Percentiles rank a stretch among this genome's conserved stretches.
These are phyloP conservation scores for Aspidapion aeneum DNA, from an alignment of 2,888 invertebrate genomes.

Conservation along the genomic window DNA sequence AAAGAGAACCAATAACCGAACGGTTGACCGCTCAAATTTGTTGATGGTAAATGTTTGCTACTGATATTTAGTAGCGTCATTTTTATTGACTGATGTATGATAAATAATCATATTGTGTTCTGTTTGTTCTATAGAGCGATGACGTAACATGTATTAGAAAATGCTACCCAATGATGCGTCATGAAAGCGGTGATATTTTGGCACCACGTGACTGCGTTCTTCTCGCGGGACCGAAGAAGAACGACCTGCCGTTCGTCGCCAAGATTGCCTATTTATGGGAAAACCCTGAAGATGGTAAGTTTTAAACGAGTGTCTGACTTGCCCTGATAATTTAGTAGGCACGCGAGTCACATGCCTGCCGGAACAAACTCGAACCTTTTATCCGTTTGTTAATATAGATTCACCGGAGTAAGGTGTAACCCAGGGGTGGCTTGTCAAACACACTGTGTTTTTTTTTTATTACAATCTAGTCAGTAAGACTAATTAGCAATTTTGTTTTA, in stretches of 20 bases:
- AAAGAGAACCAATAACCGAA: no score
- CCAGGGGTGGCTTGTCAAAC: no score
- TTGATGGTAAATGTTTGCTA: not conserved
- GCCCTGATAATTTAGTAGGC: not conserved
- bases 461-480: no score
- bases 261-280: slow-evolving; percentile 94
- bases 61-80: no score
- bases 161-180: slow-evolving; percentile 89
- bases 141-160: slow-evolving; percentile 69
- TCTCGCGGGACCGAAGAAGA: slow-evolving; percentile 76
- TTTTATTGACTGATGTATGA: no score
- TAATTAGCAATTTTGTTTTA: no score
- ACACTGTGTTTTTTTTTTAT: no score
- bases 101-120: no score
- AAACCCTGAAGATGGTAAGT: slow-evolving; percentile 85
- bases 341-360: not conserved
- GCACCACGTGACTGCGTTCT: slow-evolving; percentile 88
- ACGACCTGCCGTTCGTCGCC: slow-evolving; percentile 91
- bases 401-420: no score
- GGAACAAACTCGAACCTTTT: not conserved
- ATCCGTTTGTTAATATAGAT: slow-evolving; percentile 10
- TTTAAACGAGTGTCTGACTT: no score
- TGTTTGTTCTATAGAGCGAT: slow-evolving; percentile 75
- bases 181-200: slow-evolving; percentile 77
- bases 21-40: no score